phyloP scores from a whole-genome alignment of 2,888 invertebrate species.

The Tinea semifulvella region DNA sequence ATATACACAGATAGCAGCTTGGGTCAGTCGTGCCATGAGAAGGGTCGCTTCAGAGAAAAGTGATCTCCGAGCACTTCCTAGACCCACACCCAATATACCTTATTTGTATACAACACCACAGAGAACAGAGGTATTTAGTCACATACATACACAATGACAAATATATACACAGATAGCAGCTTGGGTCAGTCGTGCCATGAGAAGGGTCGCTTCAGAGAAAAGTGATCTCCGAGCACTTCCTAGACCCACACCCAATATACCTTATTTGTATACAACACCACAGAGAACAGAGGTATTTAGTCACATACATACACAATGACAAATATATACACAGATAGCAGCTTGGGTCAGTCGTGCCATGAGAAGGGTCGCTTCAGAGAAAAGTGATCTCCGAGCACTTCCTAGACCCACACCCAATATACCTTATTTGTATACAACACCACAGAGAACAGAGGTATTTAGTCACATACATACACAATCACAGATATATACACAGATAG shows the following conservation, averaged over 20 bases:
- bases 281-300: constrained; percentile 60
- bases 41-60: constrained; percentile 84
- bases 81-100: constrained; percentile 79
- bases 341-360: constrained; percentile 85
- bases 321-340: too few species aligned
- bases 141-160: too few species aligned
- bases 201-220: constrained; percentile 82
- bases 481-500: too few species aligned
- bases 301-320: too few species aligned
- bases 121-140: constrained; percentile 45
- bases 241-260: constrained; percentile 78
- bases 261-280: constrained; percentile 89
- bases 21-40: constrained; percentile 81
- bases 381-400: constrained; percentile 80
- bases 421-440: constrained; percentile 89
- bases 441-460: constrained; percentile 66
- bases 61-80: constrained; percentile 78
- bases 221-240: constrained; percentile 80
- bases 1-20: too few species aligned
- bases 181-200: constrained; percentile 82
- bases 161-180: too few species aligned
- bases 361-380: constrained; percentile 81
- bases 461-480: too few species aligned
- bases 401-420: constrained; percentile 77
- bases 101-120: constrained; percentile 89